Conservation (phyloP, 2,113 vertebrate species). For the Chloropsis cyanopogon region DNA sequence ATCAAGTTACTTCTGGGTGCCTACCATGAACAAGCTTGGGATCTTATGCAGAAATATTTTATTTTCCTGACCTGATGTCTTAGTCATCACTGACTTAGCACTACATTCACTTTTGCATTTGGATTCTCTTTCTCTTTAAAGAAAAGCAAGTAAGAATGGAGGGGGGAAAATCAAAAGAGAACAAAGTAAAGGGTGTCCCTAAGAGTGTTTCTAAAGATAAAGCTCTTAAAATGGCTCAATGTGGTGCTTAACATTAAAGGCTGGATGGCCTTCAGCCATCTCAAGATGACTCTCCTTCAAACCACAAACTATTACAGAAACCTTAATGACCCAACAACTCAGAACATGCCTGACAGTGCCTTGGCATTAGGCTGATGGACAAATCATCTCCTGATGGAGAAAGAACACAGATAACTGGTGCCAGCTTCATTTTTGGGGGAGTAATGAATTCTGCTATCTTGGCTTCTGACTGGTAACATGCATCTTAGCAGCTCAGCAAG, state of each 20-base stretch:
- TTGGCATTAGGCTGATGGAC: background rate
- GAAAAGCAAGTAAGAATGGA: background rate
- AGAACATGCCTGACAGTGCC: background rate
- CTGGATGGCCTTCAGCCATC: background rate
- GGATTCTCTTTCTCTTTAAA: background rate
- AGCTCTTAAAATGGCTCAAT: background rate
- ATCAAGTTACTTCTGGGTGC: background rate
- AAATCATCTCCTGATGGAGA: background rate
- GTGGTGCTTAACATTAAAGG: background rate
- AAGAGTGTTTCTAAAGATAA: background rate
- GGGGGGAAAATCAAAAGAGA: background rate
- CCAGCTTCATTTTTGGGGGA: background rate
- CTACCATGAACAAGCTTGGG: background rate
- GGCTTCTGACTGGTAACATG: background rate
- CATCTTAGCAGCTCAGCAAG: background rate
- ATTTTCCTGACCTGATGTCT: background rate
- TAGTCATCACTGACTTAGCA: background rate
- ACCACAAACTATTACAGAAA: background rate
- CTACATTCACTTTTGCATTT: background rate
- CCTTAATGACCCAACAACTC: background rate
- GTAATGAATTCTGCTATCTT: background rate
- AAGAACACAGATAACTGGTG: background rate
- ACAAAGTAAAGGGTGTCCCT: background rate
- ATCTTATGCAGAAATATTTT: background rate
- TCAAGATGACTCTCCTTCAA: conserved; percentile 19